Evolutionary conservation across 2,888 invertebrate species (phyloP).

Genomic region (Callyntrura sp.): DNA sequence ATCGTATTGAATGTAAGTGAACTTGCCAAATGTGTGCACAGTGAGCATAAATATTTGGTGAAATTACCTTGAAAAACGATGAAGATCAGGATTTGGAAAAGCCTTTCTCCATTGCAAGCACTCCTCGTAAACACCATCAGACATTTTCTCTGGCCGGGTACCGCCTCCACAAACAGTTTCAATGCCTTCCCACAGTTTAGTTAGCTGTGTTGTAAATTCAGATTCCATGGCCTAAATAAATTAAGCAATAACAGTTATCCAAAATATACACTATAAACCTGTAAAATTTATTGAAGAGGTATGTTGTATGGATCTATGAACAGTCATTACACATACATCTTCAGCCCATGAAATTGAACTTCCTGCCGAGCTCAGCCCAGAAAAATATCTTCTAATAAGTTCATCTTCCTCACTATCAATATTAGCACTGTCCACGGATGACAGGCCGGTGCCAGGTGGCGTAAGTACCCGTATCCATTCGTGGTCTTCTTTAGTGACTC

Average conservation of each 20-base stretch:
- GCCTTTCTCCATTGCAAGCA: slow-evolving; percentile 82
- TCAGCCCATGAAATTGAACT: slow-evolving; percentile 83
- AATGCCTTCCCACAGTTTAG: slow-evolving; percentile 81
- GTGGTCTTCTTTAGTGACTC: slow-evolving; percentile 17
- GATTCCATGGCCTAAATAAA: slow-evolving; percentile 81
- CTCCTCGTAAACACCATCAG: slow-evolving; percentile 78
- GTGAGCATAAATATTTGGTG: not conserved
- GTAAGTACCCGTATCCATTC: slow-evolving; percentile 69
- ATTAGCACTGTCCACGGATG: slow-evolving; percentile 43
- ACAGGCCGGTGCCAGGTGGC: slow-evolving; percentile 49
- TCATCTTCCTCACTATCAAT: slow-evolving; percentile 32
- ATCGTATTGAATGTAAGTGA: too few relatives aligned
- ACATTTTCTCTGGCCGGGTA: slow-evolving; percentile 78
- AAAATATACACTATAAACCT: too few relatives aligned
- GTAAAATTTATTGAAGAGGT: too few relatives aligned
- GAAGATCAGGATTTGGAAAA: slow-evolving; percentile 79
- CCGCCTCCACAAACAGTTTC: slow-evolving; percentile 78
- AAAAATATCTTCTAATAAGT: slow-evolving; percentile 72
- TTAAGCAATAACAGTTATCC: too few relatives aligned
- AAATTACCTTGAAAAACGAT: slow-evolving; percentile 77
- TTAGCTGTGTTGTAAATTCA: slow-evolving; percentile 80
- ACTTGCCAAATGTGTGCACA: too few relatives aligned
- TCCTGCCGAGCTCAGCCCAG: slow-evolving; percentile 80
- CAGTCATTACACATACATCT: slow-evolving; percentile 80
- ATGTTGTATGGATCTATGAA: too few relatives aligned